These are phyloP conservation scores for Papilio dardanus DNA, from an alignment of 1,140 invertebrate species.

Conservation along the genomic window DNA sequence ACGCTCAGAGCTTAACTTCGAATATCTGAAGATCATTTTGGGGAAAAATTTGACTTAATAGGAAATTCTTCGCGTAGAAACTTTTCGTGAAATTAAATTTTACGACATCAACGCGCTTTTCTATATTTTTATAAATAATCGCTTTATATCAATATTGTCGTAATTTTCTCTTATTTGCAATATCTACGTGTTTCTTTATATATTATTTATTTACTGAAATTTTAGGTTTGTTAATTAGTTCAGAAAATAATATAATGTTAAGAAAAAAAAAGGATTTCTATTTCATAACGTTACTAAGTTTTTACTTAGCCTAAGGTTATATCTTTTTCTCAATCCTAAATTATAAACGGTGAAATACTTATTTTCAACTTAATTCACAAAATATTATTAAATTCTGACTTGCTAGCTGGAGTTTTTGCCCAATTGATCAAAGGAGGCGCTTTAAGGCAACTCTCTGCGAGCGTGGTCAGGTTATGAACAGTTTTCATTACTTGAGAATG, in stretches of 20 bases:
- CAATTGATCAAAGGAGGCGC: not conserved
- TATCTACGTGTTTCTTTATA: no score
- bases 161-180: not conserved
- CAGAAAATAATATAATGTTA: no score
- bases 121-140: not conserved
- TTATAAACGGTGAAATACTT: no score
- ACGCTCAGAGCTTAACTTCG: not conserved
- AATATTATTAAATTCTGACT: not conserved
- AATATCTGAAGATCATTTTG: constrained; percentile 18
- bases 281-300: no score
- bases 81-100: constrained; percentile 6
- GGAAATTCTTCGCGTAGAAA: not conserved
- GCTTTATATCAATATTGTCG: not conserved
- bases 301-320: no score
- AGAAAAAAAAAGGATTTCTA: no score
- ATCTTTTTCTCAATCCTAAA: no score
- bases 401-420: not conserved
- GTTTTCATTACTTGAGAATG: not conserved
- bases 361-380: not conserved
- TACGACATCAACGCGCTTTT: not conserved
- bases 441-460: not conserved
- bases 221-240: no score
- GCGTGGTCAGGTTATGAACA: not conserved
- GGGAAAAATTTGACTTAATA: constrained; percentile 4
- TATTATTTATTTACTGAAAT: no score